Conservation (phyloP, 64 coral and sea anemone species). For the Porites australiensis region DNA sequence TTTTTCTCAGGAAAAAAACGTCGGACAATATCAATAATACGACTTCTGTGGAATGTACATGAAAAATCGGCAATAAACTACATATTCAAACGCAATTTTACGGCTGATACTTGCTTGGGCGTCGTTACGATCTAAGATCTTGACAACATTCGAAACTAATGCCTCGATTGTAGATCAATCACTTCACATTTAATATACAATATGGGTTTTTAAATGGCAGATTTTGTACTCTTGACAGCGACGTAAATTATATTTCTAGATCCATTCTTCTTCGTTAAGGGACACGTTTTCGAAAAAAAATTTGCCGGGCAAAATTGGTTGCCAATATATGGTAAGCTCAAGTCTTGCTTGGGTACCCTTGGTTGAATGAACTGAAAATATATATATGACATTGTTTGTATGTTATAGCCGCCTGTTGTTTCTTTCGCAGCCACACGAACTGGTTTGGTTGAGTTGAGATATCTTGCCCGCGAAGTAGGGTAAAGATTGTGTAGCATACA, state of each 20-base stretch:
- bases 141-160: slow-evolving; percentile 1
- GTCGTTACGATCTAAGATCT: not conserved
- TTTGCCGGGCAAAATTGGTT: slow-evolving; percentile 8
- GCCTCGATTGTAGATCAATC: not conserved
- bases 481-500: not conserved
- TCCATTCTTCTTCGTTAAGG: not conserved
- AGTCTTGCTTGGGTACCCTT: not conserved
- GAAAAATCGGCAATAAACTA: not conserved
- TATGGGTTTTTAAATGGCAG: not conserved
- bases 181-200: not conserved
- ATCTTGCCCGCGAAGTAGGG: not conserved
- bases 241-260: not conserved
- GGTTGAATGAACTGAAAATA: not conserved
- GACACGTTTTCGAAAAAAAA: not conserved
- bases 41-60: not conserved
- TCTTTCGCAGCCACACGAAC: not conserved
- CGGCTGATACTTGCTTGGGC: not conserved
- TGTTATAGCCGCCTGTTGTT: not conserved
- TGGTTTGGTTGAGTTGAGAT: not conserved
- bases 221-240: not conserved
- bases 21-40: not conserved
- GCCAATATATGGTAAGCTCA: not conserved
- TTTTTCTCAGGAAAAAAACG: not conserved
- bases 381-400: slow-evolving; percentile 29
- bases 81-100: not conserved